Evolutionary conservation across 2,113 vertebrate genomes (phyloP).

Genomic region (western clawed frog (Xenopus tropicalis)): DNA sequence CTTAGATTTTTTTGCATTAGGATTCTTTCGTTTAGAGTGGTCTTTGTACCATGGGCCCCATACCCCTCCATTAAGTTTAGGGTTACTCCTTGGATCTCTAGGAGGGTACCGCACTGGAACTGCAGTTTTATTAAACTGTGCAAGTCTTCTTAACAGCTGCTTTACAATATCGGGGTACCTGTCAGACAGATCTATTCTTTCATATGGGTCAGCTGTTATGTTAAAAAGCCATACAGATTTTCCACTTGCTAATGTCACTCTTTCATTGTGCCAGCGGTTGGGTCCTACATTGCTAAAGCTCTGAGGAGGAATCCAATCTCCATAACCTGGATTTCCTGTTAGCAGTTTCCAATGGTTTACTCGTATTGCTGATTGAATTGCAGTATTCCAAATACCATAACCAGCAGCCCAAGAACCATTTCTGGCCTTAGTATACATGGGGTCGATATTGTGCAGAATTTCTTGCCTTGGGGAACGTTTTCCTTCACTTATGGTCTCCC

Average conservation of each 20-base stretch:
- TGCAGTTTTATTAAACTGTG: constrained; percentile 84
- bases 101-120: constrained; percentile 90
- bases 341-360: constrained; percentile 93
- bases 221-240: constrained; percentile 97
- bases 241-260: constrained; percentile 75
- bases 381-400: constrained; percentile 92
- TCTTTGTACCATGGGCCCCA: constrained; percentile 96
- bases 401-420: constrained; percentile 91
- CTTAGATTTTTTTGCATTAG: constrained; percentile 65
- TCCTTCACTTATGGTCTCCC: constrained; percentile 94
- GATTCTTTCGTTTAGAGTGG: constrained; percentile 65
- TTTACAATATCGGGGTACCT: constrained; percentile 83
- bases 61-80: constrained; percentile 88
- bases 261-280: constrained; percentile 87
- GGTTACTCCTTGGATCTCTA: constrained; percentile 90
- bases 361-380: constrained; percentile 86
- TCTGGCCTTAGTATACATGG: constrained; percentile 86
- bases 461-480: constrained; percentile 85
- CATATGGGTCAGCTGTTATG: constrained; percentile 90
- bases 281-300: constrained; percentile 79
- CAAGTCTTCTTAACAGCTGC: constrained; percentile 78
- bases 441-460: constrained; percentile 96
- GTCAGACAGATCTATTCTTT: constrained; percentile 84
- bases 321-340: constrained; percentile 88
- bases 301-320: constrained; percentile 96